Percentiles rank a stretch among this genome's conserved stretches.
Evolutionary conservation across 2,113 vertebrate species (phyloP).

Genomic region (Nannobrachium achirus): DNA sequence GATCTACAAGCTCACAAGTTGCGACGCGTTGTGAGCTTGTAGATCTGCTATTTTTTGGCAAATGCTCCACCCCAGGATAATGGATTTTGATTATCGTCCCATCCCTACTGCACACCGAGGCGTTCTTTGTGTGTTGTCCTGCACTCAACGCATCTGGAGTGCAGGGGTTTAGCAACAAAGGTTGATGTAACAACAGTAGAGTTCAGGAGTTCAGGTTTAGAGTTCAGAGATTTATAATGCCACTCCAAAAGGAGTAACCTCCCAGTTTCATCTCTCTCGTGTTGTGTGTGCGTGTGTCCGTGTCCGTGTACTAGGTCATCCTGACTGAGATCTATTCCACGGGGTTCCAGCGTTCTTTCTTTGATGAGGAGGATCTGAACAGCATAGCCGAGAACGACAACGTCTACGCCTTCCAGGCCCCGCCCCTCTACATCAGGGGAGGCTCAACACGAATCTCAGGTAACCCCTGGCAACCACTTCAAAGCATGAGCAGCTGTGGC

Average conservation of each 20-base stretch:
- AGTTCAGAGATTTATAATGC: background rate
- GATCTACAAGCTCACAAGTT: too few relatives aligned
- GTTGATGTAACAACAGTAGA: background rate
- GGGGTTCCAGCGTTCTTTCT: constrained; percentile 91
- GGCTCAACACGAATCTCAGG: constrained; percentile 79
- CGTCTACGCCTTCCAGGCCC: constrained; percentile 90
- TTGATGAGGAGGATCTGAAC: constrained; percentile 87
- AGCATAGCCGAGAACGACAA: constrained; percentile 82
- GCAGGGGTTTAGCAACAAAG: background rate
- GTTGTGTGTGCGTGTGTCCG: background rate
- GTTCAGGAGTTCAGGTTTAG: constrained; percentile 14
- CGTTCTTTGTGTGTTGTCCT: too few relatives aligned
- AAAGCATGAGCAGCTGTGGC: too few relatives aligned
- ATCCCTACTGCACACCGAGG: too few relatives aligned
- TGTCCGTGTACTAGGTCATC: constrained; percentile 83
- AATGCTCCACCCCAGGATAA: too few relatives aligned
- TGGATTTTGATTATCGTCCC: too few relatives aligned
- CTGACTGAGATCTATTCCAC: constrained; percentile 87
- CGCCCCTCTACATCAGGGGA: constrained; percentile 75
- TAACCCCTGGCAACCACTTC: constrained; percentile 26
- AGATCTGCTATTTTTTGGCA: too few relatives aligned
- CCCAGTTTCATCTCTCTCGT: background rate
- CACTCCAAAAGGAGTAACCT: constrained; percentile 1
- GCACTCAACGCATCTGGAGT: too few relatives aligned
- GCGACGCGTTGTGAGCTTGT: too few relatives aligned